Conservation (phyloP, 2,888 invertebrate species). For the Aplocera efformata region DNA sequence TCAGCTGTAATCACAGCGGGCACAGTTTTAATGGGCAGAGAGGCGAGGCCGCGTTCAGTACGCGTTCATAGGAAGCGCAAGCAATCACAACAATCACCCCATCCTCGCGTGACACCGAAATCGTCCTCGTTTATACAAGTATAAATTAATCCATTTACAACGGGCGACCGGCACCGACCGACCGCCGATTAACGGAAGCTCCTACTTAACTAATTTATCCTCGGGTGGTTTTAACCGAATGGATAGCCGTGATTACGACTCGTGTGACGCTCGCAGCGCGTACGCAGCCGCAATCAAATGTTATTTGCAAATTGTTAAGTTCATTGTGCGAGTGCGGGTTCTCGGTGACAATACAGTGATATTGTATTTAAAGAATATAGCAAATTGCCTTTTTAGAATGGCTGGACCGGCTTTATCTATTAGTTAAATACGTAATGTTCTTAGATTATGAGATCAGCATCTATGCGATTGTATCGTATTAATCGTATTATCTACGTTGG, state of each 20-base stretch:
- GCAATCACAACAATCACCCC: conserved; percentile 79
- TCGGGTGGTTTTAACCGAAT: conserved; percentile 81
- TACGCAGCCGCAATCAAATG: conserved; percentile 44
- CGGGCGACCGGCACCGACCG: conserved; percentile 70
- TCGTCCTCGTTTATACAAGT: conserved; percentile 78
- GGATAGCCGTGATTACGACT: conserved; percentile 80
- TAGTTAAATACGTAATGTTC: too few relatives aligned
- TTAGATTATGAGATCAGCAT: too few relatives aligned
- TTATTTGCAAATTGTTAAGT: conserved; percentile 41
- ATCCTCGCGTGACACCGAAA: conserved; percentile 80
- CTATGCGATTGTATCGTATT: too few relatives aligned
- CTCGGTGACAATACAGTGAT: neutral
- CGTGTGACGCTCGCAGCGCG: conserved; percentile 58
- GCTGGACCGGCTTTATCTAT: too few relatives aligned
- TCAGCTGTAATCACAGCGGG: conserved; percentile 25
- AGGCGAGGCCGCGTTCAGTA: conserved; percentile 54
- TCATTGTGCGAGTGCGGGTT: conserved; percentile 26
- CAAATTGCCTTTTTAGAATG: too few relatives aligned
- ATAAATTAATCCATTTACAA: conserved; percentile 82
- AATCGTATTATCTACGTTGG: too few relatives aligned
- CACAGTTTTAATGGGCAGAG: conserved; percentile 27
- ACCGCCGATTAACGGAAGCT: conserved; percentile 80
- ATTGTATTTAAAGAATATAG: too few relatives aligned
- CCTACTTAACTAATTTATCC: conserved; percentile 82
- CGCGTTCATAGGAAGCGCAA: conserved; percentile 74